Conservation (phyloP, 2,797 vertebrate genomes). For the Protonibea diacanthus region DNA sequence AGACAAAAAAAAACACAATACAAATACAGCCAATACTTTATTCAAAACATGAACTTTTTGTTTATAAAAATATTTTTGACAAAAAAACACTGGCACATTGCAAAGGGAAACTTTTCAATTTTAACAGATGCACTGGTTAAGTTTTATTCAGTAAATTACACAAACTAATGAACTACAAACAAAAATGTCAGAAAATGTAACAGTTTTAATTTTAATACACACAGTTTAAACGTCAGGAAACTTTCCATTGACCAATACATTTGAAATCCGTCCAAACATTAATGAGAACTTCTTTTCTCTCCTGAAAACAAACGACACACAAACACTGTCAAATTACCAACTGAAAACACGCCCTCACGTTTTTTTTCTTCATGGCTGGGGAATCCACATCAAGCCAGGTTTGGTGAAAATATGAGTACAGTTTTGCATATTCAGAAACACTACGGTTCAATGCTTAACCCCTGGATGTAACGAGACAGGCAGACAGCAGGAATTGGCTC, state of each 20-base stretch:
- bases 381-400: constrained; percentile 6
- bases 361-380: neutral
- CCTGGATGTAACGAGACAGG: neutral
- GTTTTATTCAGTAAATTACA: too few relatives aligned
- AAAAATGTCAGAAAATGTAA: neutral
- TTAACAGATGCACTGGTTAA: constrained; percentile 32
- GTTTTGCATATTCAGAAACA: constrained; percentile 30
- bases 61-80: constrained; percentile 57
- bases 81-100: constrained; percentile 63
- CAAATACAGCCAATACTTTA: constrained; percentile 55
- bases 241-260: constrained; percentile 12
- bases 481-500: neutral
- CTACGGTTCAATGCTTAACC: constrained; percentile 14
- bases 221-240: constrained; percentile 10
- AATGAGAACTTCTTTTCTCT: constrained; percentile 7
- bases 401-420: neutral
- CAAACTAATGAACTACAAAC: constrained; percentile 17
- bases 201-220: constrained; percentile 28
- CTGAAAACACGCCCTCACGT: constrained; percentile 11
- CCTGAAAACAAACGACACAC: constrained; percentile 2
- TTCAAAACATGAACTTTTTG: constrained; percentile 66
- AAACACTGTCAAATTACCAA: constrained; percentile 22
- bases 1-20: constrained; percentile 20
- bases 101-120: constrained; percentile 39
- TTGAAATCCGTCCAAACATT: constrained; percentile 27